Base-by-base conservation (phyloP, 1,140 invertebrate species). In the Drosophila tristis region DNA sequence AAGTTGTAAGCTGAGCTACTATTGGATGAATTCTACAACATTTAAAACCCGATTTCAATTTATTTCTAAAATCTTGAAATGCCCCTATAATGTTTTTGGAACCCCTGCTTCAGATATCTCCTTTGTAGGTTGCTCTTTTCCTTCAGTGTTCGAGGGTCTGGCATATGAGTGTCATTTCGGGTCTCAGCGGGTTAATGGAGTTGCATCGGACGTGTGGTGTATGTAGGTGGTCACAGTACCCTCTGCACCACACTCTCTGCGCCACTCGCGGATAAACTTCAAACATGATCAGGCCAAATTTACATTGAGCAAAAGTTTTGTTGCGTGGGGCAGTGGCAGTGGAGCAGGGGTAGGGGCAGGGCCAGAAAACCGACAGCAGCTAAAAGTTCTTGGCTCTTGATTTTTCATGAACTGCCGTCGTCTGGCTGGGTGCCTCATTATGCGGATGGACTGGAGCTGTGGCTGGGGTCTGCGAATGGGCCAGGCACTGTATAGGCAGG, bases 321-420 rank as follows among this genome's bases (percentile, higher is more conserved):
- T 70, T 35, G 47, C 63, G 54, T 16, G 59, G 60, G 42, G 31
- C 23, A n/a, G 13, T 9, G 31, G 2, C 0, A 35, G 31, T 9
- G 11, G 5, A 5, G 11, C 11, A 13, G 11, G 35, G 8, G 35
- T 3, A 11, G 4, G 35, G 11, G 0, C 31, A 11, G 9, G 3
- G 31, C 29, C 29, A 29, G 26, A 7, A 11, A 4, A 35, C 2
- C 31, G 31, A 35, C 31, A 39, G 35, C 35, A 39, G 73, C 63
- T 70, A 62, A 77, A 81, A 87, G 63, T 86, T 86, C 65, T 85
- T 70, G 71, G 63, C 76, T 72, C 57, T 75, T 84, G 65, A 86
- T 62, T 74, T 87, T 87, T 82, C 77, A 87, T 86, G 81, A 87
- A 87, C 81, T 84, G 76, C 61, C 71, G 25, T 39, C 80, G 79